Conservation (phyloP, 2,113 vertebrate genomes). For the Urocolius indicus region DNA sequence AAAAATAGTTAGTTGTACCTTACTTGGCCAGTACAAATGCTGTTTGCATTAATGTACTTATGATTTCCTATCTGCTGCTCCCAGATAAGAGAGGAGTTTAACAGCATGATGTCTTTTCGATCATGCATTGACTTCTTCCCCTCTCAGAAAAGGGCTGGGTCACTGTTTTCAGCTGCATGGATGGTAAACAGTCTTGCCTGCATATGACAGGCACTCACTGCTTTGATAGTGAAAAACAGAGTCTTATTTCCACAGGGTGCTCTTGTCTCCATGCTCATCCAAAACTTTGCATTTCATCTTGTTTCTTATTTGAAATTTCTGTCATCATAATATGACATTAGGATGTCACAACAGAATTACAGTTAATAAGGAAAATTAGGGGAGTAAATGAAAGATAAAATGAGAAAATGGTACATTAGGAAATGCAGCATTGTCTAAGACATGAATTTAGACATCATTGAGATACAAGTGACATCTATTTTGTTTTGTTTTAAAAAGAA, state of each 20-base stretch:
- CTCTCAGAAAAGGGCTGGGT: not conserved
- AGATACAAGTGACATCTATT: not conserved
- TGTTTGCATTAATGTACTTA: not conserved
- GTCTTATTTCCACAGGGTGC: not conserved
- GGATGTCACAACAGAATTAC: constrained; percentile 55
- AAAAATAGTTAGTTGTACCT: not conserved
- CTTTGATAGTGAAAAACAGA: not conserved
- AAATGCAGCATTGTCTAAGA: not conserved
- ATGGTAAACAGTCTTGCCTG: not conserved
- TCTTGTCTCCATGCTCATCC: not conserved
- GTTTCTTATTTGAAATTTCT: constrained; percentile 21
- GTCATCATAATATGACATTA: not conserved
- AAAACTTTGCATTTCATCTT: not conserved
- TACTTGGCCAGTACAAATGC: not conserved
- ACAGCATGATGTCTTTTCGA: not conserved
- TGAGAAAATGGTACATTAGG: not conserved
- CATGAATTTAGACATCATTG: not conserved
- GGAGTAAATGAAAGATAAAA: constrained; percentile 44
- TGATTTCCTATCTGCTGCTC: not conserved
- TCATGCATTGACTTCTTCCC: not conserved
- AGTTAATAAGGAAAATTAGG: constrained; percentile 61
- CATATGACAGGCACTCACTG: not conserved
- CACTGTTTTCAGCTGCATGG: not conserved
- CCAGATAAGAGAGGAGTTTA: not conserved
- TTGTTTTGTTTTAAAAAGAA: constrained; percentile 7